A percentile compares a stretch with the other conserved stretches of the same genome.
phyloP scores from a whole-genome alignment of 64 coral and sea anemone genomes.

The Actinia tenebrosa region DNA sequence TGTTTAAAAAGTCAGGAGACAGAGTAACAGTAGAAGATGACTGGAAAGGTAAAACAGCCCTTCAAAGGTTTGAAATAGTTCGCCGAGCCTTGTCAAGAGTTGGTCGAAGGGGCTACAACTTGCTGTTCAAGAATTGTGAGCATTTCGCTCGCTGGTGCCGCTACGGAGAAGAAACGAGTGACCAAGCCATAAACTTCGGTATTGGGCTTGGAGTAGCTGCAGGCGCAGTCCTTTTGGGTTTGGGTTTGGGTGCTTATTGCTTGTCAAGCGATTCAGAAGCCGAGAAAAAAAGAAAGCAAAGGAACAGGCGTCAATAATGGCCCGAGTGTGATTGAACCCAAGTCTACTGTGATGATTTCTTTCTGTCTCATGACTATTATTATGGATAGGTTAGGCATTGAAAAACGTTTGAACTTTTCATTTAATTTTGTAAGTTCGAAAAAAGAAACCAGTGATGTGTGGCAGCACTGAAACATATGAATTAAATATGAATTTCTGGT shows the following conservation, averaged over 20 bases:
- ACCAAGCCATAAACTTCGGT: background rate
- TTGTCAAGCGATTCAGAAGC: background rate
- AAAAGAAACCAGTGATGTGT: no score
- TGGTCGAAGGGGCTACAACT: background rate
- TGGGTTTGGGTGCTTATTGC: background rate
- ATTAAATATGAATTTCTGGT: no score
- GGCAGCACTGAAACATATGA: no score
- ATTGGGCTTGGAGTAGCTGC: background rate
- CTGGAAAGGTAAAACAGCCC: background rate
- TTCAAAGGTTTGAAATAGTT: background rate
- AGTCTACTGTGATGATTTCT: no score
- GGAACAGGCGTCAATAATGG: background rate
- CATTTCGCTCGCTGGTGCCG: conserved; percentile 15
- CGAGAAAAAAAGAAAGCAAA: background rate
- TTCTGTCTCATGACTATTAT: no score
- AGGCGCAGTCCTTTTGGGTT: background rate
- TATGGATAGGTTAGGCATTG: no score
- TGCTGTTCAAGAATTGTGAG: background rate
- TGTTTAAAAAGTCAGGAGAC: background rate
- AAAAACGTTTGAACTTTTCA: no score
- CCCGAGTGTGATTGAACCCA: background rate
- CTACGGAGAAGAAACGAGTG: background rate
- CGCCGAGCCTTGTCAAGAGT: background rate
- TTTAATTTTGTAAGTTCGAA: no score
- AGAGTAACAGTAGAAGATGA: background rate